These are phyloP conservation scores for Morus bassanus DNA, from an alignment of 2,797 vertebrate genomes.

Conservation along the genomic window DNA sequence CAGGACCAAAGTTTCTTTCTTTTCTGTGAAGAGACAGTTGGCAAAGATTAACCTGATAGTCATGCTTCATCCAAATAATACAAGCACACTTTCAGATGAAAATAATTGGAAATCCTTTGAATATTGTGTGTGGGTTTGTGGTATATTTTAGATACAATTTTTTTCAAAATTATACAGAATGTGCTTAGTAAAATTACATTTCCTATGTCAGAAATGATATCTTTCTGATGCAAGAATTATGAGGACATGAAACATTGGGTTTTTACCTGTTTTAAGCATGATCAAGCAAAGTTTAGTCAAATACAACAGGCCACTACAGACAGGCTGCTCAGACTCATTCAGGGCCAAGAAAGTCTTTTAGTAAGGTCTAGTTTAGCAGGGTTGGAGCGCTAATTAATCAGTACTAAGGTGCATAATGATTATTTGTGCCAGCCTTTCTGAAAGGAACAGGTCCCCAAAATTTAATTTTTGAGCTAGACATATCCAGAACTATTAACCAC, in stretches of 20 bases:
- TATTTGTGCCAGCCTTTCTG: not conserved
- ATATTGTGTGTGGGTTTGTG: not conserved
- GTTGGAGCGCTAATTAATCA: not conserved
- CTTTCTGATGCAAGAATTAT: constrained; percentile 24
- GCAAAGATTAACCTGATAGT: not conserved
- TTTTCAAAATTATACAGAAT: not conserved
- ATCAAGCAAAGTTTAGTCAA: not conserved
- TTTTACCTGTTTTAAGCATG: not conserved
- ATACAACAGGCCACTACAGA: too few species aligned
- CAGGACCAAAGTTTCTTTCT: not conserved
- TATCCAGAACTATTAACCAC: not conserved
- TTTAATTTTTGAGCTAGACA: not conserved
- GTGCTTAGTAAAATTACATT: not conserved
- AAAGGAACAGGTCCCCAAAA: not conserved
- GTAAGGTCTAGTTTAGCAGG: not conserved
- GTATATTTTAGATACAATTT: not conserved
- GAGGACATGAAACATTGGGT: not conserved
- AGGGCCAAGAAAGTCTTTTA: not conserved
- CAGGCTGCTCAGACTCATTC: not conserved
- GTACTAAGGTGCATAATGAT: not conserved
- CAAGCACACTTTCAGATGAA: not conserved
- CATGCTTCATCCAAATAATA: not conserved
- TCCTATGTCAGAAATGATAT: not conserved
- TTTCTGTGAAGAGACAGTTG: not conserved
- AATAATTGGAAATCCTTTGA: not conserved